These are phyloP conservation scores for Poliocrania exsul DNA, from an alignment of 2,797 vertebrate genomes.

Conservation along the genomic window DNA sequence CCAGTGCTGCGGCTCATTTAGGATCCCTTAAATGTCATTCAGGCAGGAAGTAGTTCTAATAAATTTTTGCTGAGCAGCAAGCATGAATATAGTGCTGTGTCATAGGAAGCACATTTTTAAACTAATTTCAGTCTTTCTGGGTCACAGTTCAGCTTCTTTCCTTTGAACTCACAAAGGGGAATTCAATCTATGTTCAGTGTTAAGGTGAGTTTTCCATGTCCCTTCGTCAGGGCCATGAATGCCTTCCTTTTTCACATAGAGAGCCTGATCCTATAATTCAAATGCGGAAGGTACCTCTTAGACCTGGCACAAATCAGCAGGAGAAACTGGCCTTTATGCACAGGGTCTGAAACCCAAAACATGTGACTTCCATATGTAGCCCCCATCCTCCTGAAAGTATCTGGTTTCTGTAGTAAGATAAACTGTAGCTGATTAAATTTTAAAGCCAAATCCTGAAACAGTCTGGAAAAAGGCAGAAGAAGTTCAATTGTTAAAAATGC, in stretches of 20 bases:
- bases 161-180: conserved; percentile 6
- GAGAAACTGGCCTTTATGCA: background rate
- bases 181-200: background rate
- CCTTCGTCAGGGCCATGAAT: background rate
- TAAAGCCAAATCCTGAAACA: background rate
- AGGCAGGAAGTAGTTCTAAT: background rate
- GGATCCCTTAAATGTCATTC: background rate
- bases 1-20: conserved; percentile 6
- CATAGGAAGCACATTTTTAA: background rate
- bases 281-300: background rate
- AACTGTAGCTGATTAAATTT: background rate
- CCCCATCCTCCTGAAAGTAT: background rate
- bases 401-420: background rate
- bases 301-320: background rate
- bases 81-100: background rate
- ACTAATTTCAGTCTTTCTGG: conserved; percentile 1
- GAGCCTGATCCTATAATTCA: conserved; percentile 5
- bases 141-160: conserved; percentile 32
- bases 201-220: background rate
- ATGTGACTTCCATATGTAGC: background rate
- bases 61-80: background rate
- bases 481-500: background rate
- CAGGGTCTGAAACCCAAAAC: background rate
- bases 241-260: conserved; percentile 53
- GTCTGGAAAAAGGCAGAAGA: background rate